Conservation (phyloP, 2,888 invertebrate genomes). For the Aspidiotus destructor region DNA sequence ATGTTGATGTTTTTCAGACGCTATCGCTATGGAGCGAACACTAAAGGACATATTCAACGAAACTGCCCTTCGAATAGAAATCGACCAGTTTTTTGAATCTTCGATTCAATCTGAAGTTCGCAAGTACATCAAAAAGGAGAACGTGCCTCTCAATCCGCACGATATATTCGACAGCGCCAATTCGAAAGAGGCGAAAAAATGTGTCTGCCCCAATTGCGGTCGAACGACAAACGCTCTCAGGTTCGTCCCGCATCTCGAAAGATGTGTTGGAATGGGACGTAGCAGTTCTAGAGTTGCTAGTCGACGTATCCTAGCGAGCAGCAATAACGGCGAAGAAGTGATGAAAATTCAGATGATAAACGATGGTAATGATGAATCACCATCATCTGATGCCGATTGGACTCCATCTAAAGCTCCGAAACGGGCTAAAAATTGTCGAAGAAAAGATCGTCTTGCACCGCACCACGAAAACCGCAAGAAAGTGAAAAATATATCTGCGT, state of each 20-base stretch:
- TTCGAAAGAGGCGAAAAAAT: conserved; percentile 51
- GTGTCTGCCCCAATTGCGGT: conserved; percentile 74
- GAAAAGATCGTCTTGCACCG: conserved; percentile 14
- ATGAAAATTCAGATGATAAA: conserved; percentile 28
- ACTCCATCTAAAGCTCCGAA: conserved; percentile 11
- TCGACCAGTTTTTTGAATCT: conserved; percentile 26
- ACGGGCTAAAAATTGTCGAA: conserved; percentile 8
- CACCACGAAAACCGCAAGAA: conserved; percentile 25
- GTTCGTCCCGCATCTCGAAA: conserved; percentile 86
- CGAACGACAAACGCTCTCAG: conserved; percentile 55
- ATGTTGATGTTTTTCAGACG: no score
- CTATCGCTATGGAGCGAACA: no score
- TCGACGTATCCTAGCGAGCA: conserved; percentile 51
- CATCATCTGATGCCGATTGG: conserved; percentile 25
- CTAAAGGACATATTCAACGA: conserved; percentile 31
- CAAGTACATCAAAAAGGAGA: conserved; percentile 24
- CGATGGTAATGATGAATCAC: conserved; percentile 22
- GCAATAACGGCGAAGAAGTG: conserved; percentile 56
- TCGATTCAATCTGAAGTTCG: conserved; percentile 11
- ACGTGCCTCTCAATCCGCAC: conserved; percentile 7
- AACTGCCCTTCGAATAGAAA: conserved; percentile 28
- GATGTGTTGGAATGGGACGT: conserved; percentile 91
- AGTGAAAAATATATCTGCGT: background rate
- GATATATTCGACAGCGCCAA: conserved; percentile 25
- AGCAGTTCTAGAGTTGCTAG: conserved; percentile 83